Percentiles rank a stretch among this genome's conserved stretches.
Conservation (phyloP, 2,797 vertebrate species). For the Remorina albescens region DNA sequence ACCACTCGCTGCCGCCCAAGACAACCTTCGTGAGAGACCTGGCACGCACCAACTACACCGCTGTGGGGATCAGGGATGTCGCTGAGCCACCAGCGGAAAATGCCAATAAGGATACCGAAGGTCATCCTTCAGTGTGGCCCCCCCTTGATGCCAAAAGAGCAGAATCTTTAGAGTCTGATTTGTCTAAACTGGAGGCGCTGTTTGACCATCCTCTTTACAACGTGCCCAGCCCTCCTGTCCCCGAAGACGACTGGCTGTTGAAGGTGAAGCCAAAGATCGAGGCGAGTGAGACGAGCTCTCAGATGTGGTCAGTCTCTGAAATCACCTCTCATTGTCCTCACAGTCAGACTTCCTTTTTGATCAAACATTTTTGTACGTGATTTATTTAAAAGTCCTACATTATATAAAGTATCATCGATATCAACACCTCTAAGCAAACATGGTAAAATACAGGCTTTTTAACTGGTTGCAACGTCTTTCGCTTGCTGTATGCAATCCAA, state of each 20-base stretch:
- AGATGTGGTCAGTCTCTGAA: slow-evolving; percentile 83
- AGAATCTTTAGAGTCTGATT: slow-evolving; percentile 21
- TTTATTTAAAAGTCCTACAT: too few species aligned
- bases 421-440: too few species aligned
- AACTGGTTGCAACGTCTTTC: not conserved
- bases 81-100: slow-evolving; percentile 30
- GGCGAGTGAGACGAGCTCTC: slow-evolving; percentile 68
- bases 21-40: slow-evolving; percentile 64
- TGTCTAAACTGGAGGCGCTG: slow-evolving; percentile 80
- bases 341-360: not conserved
- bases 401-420: too few species aligned
- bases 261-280: slow-evolving; percentile 78
- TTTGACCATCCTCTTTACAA: slow-evolving; percentile 88
- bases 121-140: not conserved
- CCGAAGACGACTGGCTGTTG: slow-evolving; percentile 86
- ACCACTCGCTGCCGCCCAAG: slow-evolving; percentile 25
- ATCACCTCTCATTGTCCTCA: not conserved
- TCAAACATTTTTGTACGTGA: not conserved
- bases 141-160: not conserved
- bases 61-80: slow-evolving; percentile 6
- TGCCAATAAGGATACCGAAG: slow-evolving; percentile 32
- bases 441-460: too few species aligned
- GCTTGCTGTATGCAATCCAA: not conserved
- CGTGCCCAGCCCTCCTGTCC: slow-evolving; percentile 56
- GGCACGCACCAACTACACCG: slow-evolving; percentile 63